Base-by-base conservation (phyloP, 2,797 vertebrate genomes). In the Rhabdophis nuchalis region DNA sequence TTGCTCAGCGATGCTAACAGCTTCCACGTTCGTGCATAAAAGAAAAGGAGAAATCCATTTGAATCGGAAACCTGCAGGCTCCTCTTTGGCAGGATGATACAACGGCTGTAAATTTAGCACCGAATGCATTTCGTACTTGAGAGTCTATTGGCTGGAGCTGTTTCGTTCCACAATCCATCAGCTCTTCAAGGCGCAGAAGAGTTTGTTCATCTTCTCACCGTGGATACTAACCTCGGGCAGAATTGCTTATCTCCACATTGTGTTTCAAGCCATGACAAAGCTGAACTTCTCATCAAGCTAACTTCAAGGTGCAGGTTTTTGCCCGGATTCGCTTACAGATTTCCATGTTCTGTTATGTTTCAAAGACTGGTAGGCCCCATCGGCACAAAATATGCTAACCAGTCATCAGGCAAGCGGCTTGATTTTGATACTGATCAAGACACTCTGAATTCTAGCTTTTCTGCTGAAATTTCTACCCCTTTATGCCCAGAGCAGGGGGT, bases 61-160 rank as follows among this genome's bases (percentile, higher is more conserved):
- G 64, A 93, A 85, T n/a, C 46, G 18, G 68, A 93, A 90, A 41
- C 64, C 64, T 16, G 14, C 89, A 53, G 56, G 14, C 56, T 11
- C 23, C n/a, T 41, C 85, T 87, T 90, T 13, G 58, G 41, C 9
- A 5, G 82, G 56, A 87, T 88, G 90, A 87, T n/a, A 85, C 87
- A 93, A 88, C 46, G 56, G 23, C 46, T 93, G 92, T 54, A 93
- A 93, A 90, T 93, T 90, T 88, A 93, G 86, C 85, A 90, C n/a
- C 18, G 11, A 54, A 41, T n/a, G n/a, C 86, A 85, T 61, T 93
- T 90, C 89, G 61, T 23, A 86, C 56, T n/a, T 82, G 27, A 88
- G 46, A 90, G 86, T 61, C 89, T 90, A 88, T 90, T 77, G 89
- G 82, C 50, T 58, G 25, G 85, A 46, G 46, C 64, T 23, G 54